Evolutionary conservation across 2,888 invertebrate species (phyloP).

Genomic region (Acleris laterana): DNA sequence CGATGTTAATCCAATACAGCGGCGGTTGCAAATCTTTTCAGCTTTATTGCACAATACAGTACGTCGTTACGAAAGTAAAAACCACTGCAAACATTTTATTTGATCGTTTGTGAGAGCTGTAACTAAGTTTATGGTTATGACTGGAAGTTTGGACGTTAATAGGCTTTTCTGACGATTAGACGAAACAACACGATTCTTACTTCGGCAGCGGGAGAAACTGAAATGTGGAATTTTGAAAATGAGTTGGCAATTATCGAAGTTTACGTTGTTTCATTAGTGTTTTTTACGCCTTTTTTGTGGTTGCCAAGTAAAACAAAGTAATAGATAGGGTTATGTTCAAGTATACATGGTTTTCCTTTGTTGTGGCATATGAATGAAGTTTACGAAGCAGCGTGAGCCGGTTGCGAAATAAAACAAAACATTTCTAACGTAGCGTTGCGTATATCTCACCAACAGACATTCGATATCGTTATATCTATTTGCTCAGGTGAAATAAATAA

Average conservation of each 20-base stretch:
- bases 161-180: slow-evolving; percentile 33
- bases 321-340: slow-evolving; percentile 6
- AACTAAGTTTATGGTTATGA: slow-evolving; percentile 27
- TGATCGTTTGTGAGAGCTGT: slow-evolving; percentile 25
- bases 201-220: not conserved
- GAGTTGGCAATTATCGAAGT: too few relatives aligned
- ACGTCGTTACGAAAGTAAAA: slow-evolving; percentile 18
- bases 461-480: too few relatives aligned
- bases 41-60: slow-evolving; percentile 6
- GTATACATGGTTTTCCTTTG: slow-evolving; percentile 12
- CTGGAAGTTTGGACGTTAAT: slow-evolving; percentile 27
- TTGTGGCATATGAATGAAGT: slow-evolving; percentile 4
- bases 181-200: slow-evolving; percentile 8
- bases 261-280: too few relatives aligned
- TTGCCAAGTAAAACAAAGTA: slow-evolving; percentile 6
- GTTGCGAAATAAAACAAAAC: slow-evolving; percentile 10
- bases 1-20: slow-evolving; percentile 4
- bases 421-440: slow-evolving; percentile 4
- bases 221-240: slow-evolving; percentile 1
- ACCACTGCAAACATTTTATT: slow-evolving; percentile 32
- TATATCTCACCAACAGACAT: slow-evolving; percentile 1
- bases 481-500: slow-evolving; percentile 2
- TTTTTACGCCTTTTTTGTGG: not conserved
- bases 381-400: slow-evolving; percentile 7
- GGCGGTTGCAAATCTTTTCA: not conserved